Evolutionary conservation across 2,888 invertebrate genomes (phyloP).

Genomic region (Pollenia labialis): DNA sequence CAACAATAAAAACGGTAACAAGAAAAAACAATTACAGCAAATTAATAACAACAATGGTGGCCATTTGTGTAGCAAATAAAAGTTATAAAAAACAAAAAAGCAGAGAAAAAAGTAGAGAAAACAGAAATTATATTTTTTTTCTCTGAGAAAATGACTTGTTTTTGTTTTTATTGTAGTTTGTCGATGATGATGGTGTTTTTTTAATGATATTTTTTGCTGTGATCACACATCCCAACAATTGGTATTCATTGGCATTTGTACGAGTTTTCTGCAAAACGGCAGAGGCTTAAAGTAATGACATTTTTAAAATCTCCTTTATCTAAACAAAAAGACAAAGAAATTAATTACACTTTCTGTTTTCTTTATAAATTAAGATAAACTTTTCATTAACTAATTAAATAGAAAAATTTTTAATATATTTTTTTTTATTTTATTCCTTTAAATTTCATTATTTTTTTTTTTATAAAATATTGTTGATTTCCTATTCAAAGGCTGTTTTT

Average conservation of each 20-base stretch:
- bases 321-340: background rate
- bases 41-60: slow-evolving; percentile 77
- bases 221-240: slow-evolving; percentile 55
- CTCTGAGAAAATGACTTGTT: slow-evolving; percentile 60
- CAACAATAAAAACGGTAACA: slow-evolving; percentile 63
- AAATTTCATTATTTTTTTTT: background rate
- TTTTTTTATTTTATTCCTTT: slow-evolving; percentile 9
- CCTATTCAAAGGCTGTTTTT: slow-evolving; percentile 49
- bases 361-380: too few relatives aligned
- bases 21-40: slow-evolving; percentile 77
- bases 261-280: slow-evolving; percentile 43
- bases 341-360: background rate
- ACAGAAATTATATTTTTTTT: slow-evolving; percentile 23
- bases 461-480: slow-evolving; percentile 58
- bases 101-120: slow-evolving; percentile 14
- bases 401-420: too few relatives aligned
- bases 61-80: slow-evolving; percentile 70
- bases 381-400: too few relatives aligned
- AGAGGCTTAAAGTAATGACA: slow-evolving; percentile 14
- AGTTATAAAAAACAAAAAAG: slow-evolving; percentile 34
- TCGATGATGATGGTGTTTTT: slow-evolving; percentile 8
- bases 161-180: slow-evolving; percentile 51
- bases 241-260: slow-evolving; percentile 64
- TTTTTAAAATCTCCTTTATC: background rate
- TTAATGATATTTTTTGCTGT: slow-evolving; percentile 9